phyloP scores from a whole-genome alignment of 2,888 invertebrate species.

The Lasioglossum oenotherae region DNA sequence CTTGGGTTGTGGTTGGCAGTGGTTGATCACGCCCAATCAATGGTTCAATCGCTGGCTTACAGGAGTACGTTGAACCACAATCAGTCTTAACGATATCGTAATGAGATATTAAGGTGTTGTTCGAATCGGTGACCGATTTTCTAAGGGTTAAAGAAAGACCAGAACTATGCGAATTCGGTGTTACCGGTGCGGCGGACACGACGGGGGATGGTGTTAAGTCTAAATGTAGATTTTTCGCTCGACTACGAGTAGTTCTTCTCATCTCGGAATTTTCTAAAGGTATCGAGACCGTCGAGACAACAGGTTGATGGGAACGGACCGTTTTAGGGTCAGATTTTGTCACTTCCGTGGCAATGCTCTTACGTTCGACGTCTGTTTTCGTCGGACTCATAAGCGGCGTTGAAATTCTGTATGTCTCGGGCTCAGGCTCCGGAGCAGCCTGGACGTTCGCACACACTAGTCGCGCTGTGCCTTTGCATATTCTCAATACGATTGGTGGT shows the following conservation, averaged over 20 bases:
- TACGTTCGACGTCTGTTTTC: conserved; percentile 74
- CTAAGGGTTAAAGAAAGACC: conserved; percentile 81
- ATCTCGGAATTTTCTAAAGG: conserved; percentile 80
- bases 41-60: conserved; percentile 76
- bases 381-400: conserved; percentile 74
- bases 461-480: conserved; percentile 90
- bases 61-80: conserved; percentile 75
- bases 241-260: conserved; percentile 81
- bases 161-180: conserved; percentile 71
- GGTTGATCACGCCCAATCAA: conserved; percentile 79
- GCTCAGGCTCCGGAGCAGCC: conserved; percentile 72
- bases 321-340: conserved; percentile 66
- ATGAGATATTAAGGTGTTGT: conserved; percentile 81
- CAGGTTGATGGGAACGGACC: conserved; percentile 69
- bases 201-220: conserved; percentile 69
- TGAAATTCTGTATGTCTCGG: conserved; percentile 80
- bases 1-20: conserved; percentile 81
- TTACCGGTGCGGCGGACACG: conserved; percentile 67
- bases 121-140: conserved; percentile 81
- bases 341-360: conserved; percentile 68
- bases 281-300: conserved; percentile 78
- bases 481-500: conserved; percentile 94
- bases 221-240: conserved; percentile 79
- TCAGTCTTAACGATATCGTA: conserved; percentile 84
- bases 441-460: conserved; percentile 84